phyloP scores from a whole-genome alignment of 35 echinoderm and acorn worm genomes.

The Holothuria glaberrima region DNA sequence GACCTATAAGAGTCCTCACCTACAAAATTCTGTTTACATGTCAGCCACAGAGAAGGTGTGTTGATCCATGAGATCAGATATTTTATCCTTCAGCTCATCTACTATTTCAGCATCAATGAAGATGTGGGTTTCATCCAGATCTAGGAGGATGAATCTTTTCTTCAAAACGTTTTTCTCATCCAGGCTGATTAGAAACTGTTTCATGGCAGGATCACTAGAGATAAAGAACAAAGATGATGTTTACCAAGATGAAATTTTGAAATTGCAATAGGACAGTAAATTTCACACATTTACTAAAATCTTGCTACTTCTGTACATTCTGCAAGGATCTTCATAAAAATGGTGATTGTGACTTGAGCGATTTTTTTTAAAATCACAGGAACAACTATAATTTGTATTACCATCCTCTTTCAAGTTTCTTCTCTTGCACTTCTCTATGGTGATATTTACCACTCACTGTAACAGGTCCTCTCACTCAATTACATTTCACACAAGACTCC shows the following conservation, averaged over 20 bases:
- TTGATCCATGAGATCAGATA: constrained; percentile 95
- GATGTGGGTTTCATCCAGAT: constrained; percentile 90
- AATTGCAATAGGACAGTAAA: not conserved
- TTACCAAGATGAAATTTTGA: not conserved
- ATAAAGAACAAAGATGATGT: not conserved
- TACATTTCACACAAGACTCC: no score
- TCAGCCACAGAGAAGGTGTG: constrained; percentile 73
- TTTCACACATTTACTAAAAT: not conserved
- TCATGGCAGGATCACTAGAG: constrained; percentile 96
- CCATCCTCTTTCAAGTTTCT: no score
- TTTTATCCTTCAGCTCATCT: constrained; percentile 72
- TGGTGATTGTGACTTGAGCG: no score
- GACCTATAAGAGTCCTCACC: not conserved
- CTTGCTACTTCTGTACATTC: no score
- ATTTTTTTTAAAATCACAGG: no score
- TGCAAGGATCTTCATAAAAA: no score
- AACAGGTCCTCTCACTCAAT: no score
- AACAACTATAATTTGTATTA: no score
- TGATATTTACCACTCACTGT: no score
- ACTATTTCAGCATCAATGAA: constrained; percentile 92
- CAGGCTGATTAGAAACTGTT: constrained; percentile 92
- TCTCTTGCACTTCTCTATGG: no score
- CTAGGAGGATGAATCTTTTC: constrained; percentile 83
- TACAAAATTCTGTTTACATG: constrained; percentile 14
- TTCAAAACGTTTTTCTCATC: constrained; percentile 81